phyloP scores from a whole-genome alignment of 2,113 vertebrate genomes.

The Thinocorus orbignyianus region DNA sequence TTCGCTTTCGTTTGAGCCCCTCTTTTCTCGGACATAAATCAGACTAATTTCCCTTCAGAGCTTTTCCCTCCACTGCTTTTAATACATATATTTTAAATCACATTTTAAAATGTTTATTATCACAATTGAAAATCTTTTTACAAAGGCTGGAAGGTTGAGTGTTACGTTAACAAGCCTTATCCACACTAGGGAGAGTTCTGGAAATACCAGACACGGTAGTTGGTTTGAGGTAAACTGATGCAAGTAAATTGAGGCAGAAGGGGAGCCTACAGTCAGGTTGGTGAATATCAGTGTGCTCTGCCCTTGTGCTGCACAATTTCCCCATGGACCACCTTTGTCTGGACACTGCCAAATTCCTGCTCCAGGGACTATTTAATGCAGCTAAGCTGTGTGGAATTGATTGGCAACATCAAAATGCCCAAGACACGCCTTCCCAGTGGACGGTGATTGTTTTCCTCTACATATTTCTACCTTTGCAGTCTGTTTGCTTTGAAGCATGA shows the following conservation, averaged over 20 bases:
- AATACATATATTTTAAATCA: background rate
- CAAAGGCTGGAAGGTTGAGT: background rate
- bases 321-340: background rate
- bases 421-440: background rate
- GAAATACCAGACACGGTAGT: background rate
- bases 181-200: background rate
- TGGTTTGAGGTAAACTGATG: background rate
- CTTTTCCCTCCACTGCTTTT: background rate
- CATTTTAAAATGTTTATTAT: background rate
- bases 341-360: background rate
- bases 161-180: background rate
- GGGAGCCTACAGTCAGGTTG: background rate
- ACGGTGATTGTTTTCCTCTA: background rate
- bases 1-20: background rate
- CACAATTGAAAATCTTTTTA: background rate
- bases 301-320: background rate
- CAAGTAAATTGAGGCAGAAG: background rate
- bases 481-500: background rate
- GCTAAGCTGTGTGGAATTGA: background rate
- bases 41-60: background rate
- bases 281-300: background rate
- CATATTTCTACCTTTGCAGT: background rate
- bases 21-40: constrained; percentile 6
- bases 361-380: background rate
- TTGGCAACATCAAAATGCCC: background rate